phyloP scores from a whole-genome alignment of 2,113 vertebrate species.

The Cynocephalus volans region DNA sequence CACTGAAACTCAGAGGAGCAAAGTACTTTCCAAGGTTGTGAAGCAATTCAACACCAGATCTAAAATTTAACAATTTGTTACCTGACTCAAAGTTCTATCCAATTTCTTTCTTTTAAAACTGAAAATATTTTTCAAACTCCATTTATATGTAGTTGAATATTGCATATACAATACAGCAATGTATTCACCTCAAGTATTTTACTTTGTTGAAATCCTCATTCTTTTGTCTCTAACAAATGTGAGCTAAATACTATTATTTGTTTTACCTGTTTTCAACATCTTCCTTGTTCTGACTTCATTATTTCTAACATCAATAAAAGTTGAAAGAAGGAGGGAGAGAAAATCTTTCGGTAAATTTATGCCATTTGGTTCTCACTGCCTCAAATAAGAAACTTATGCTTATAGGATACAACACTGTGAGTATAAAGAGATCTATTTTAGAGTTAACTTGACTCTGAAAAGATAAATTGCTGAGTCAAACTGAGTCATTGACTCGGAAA shows the following conservation, averaged over 20 bases:
- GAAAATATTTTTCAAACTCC: not conserved
- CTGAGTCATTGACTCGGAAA: not conserved
- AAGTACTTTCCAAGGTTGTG: not conserved
- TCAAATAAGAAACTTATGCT: not conserved
- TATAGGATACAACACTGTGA: not conserved
- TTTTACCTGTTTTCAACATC: not conserved
- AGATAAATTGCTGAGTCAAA: not conserved
- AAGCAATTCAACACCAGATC: not conserved
- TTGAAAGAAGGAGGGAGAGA: not conserved
- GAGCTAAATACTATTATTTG: not conserved
- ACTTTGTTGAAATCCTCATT: not conserved
- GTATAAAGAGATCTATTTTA: not conserved
- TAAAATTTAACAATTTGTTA: not conserved
- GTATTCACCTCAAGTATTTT: not conserved
- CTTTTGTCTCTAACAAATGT: not conserved
- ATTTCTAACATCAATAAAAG: not conserved
- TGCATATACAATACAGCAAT: not conserved
- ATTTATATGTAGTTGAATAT: not conserved
- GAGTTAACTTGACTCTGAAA: not conserved
- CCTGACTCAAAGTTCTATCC: not conserved
- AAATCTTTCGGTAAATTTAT: not conserved
- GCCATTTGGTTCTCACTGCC: not conserved
- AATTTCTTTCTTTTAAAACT: not conserved
- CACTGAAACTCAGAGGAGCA: not conserved
- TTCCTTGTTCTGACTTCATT: not conserved